A percentile compares a stretch with the other conserved stretches of the same genome.
Conservation (phyloP, 2,888 invertebrate species). For the Polyploca ridens region DNA sequence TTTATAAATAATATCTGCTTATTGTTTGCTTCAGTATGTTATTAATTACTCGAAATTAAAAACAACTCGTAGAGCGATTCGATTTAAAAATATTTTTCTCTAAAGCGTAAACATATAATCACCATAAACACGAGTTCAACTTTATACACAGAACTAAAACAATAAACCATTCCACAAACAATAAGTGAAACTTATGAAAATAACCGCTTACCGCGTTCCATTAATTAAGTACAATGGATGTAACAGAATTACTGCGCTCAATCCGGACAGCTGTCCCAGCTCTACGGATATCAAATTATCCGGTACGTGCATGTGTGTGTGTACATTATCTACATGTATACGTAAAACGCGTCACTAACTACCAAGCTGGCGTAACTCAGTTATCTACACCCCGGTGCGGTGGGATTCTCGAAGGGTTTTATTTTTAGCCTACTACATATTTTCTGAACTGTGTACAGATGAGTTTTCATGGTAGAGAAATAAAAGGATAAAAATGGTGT, state of each 20-base stretch:
- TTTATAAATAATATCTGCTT: no score
- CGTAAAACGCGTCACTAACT: neutral
- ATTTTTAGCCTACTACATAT: neutral
- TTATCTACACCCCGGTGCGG: neutral
- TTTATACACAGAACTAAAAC: neutral
- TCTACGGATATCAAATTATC: conserved; percentile 37
- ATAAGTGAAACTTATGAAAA: neutral
- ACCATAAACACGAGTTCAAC: no score
- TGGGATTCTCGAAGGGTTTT: neutral
- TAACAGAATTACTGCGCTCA: conserved; percentile 27
- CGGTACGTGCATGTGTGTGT: neutral
- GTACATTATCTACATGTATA: neutral
- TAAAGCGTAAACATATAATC: no score
- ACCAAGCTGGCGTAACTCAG: neutral
- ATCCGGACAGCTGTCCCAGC: conserved; percentile 28
- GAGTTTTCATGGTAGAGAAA: neutral
- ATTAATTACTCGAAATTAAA: no score
- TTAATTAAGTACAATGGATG: conserved; percentile 22
- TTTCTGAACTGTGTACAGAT: neutral
- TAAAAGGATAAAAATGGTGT: neutral
- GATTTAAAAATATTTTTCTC: no score
- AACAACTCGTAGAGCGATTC: no score
- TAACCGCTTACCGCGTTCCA: conserved; percentile 8
- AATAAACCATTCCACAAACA: neutral
- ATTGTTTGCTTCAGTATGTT: no score